A percentile compares a stretch with the other conserved stretches of the same genome.
Evolutionary conservation across 2,113 vertebrate genomes (phyloP).

Genomic region (Crotalus tigris): DNA sequence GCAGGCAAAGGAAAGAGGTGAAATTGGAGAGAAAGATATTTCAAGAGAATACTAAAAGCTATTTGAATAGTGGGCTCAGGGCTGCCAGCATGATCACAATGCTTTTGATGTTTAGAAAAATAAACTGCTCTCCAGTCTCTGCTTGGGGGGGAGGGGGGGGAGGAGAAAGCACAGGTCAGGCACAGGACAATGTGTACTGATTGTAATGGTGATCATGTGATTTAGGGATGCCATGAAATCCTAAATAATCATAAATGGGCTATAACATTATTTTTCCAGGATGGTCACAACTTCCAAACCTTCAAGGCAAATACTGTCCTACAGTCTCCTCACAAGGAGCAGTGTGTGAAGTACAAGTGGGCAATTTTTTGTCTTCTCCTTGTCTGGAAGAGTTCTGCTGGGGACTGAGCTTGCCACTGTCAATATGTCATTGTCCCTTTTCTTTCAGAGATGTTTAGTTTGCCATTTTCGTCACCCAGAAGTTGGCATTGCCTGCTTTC

Average conservation of each 20-base stretch:
- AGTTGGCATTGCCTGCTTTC: not conserved
- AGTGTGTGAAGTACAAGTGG: not conserved
- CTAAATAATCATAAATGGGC: too few relatives aligned
- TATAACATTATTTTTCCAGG: too few relatives aligned
- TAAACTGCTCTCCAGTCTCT: not conserved
- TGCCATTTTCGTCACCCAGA: not conserved
- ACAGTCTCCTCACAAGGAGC: not conserved
- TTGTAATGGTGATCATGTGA: not conserved
- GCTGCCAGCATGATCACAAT: not conserved
- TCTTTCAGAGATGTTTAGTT: not conserved
- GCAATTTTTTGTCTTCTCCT: not conserved
- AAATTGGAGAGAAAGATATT: too few relatives aligned
- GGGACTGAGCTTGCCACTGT: not conserved
- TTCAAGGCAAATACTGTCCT: not conserved
- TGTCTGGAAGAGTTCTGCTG: not conserved
- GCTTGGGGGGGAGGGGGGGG: too few relatives aligned
- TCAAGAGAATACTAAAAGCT: not conserved
- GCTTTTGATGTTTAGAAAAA: not conserved
- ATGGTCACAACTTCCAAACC: too few relatives aligned
- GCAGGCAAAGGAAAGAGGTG: too few relatives aligned
- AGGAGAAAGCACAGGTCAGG: not conserved
- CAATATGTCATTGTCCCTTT: not conserved
- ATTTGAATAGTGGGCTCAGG: not conserved
- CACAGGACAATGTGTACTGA: too few relatives aligned
- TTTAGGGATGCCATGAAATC: too few relatives aligned